These are phyloP conservation scores for Entomyzon cyanotis DNA, from an alignment of 2,113 vertebrate species.

Conservation along the genomic window DNA sequence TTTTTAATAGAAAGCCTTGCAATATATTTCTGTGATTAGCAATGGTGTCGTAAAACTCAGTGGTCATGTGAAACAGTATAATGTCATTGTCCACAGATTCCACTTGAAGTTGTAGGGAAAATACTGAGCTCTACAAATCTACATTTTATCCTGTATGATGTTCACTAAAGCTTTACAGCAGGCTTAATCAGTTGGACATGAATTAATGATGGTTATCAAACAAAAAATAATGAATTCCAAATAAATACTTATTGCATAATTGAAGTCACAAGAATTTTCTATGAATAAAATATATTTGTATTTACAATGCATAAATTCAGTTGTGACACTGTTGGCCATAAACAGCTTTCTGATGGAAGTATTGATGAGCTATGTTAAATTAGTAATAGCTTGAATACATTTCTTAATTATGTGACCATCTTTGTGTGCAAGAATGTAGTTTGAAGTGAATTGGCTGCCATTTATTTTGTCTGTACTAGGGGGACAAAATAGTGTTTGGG, in stretches of 20 bases:
- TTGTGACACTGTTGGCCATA: constrained; percentile 52
- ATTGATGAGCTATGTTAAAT: constrained; percentile 74
- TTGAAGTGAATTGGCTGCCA: constrained; percentile 56
- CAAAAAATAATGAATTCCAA: constrained; percentile 74
- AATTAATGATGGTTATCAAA: constrained; percentile 83
- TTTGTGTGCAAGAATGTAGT: constrained; percentile 25
- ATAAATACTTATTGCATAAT: constrained; percentile 82
- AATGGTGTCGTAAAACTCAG: not conserved
- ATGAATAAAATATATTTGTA: constrained; percentile 84
- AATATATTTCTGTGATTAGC: not conserved
- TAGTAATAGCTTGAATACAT: constrained; percentile 77
- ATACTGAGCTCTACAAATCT: constrained; percentile 57
- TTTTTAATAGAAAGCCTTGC: not conserved
- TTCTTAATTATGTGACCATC: constrained; percentile 73
- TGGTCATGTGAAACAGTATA: not conserved
- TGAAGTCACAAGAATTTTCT: constrained; percentile 75
- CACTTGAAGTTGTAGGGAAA: constrained; percentile 30
- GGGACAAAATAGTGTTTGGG: not conserved
- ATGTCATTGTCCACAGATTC: not conserved
- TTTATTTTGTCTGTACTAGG: constrained; percentile 44
- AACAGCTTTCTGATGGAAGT: constrained; percentile 70
- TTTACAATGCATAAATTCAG: constrained; percentile 74
- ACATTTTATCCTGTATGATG: constrained; percentile 67
- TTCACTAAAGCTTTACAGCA: constrained; percentile 71
- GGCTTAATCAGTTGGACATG: constrained; percentile 77